Base-by-base conservation (phyloP, 2,888 invertebrate genomes). In the Stenchaetothrips biformis region DNA sequence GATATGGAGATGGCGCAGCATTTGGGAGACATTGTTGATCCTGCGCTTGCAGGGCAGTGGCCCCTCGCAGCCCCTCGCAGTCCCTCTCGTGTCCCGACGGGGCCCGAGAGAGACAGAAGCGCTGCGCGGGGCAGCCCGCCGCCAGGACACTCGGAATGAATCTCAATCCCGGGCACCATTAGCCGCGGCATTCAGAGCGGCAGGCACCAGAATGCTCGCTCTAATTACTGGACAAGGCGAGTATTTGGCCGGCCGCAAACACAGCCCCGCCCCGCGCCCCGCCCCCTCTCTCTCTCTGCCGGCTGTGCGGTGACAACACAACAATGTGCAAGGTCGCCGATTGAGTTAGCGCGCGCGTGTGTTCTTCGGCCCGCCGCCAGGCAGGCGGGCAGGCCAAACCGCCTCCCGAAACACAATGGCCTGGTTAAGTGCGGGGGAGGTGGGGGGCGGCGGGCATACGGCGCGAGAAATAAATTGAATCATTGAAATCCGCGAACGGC, bases 11-110 rank as follows among this genome's bases (percentile, higher is more conserved):
- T 67, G 21, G 67, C 67, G 67, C 8, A 21, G n/a, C 25, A 21
- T 74, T 74, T 74, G 25, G 67, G 25, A 25, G 67, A 74, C 67
- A 74, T 74, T 74, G 67, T 74, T 74, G 67, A 74, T 74, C 67
- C 67, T 21, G 67, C 67, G 67, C 0, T 18, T 18, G 0, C n/a
- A n/a, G 2, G 21, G 67, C 25, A 18, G 59, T 16, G 59, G 53
- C 18, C 59, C 6, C 53, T 53, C 0, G 59, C 59, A 18, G 59
- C 16, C 0, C 59, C 13, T 18, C 18, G 18, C 59, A 6, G 53
- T 53, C 53, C 53, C 16, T 53, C 53, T 16, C 53, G 13, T 53
- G 13, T 53, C 53, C 2, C 53, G 13, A 1, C 37, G 37, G 37
- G 37, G 2, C 37, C 4, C 1, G 37, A 37, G 37, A 37, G 53